Evolutionary conservation across 2,888 invertebrate species (phyloP).

Genomic region (Perdita meconis): DNA sequence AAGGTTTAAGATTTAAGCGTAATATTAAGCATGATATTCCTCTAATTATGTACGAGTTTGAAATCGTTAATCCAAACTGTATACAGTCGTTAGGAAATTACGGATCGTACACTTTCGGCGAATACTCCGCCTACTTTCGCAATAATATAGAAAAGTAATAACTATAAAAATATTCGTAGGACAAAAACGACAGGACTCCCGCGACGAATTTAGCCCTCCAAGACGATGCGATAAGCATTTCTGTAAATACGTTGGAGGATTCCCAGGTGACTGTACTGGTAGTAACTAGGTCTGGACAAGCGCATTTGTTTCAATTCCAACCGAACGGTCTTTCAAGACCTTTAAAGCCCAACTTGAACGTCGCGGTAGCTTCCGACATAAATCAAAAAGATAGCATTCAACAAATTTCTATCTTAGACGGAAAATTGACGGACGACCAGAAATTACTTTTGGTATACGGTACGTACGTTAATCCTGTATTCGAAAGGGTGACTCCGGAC

Average conservation of each 20-base stretch:
- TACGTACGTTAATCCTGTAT: slow-evolving; percentile 72
- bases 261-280: slow-evolving; percentile 85
- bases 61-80: too few relatives aligned
- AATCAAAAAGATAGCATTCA: slow-evolving; percentile 84
- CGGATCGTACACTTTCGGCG: too few relatives aligned
- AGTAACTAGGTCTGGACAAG: slow-evolving; percentile 90
- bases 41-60: too few relatives aligned
- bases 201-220: slow-evolving; percentile 88
- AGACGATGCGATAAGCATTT: slow-evolving; percentile 87
- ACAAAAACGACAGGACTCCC: slow-evolving; percentile 84
- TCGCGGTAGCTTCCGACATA: slow-evolving; percentile 87
- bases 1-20: too few relatives aligned
- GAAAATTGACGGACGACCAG: slow-evolving; percentile 74
- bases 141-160: neutral
- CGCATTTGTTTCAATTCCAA: slow-evolving; percentile 91
- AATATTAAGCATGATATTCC: too few relatives aligned
- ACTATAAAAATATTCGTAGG: slow-evolving; percentile 41
- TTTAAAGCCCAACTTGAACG: slow-evolving; percentile 87
- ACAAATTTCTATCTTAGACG: slow-evolving; percentile 86
- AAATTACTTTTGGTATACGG: slow-evolving; percentile 80
- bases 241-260: slow-evolving; percentile 85
- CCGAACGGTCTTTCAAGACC: slow-evolving; percentile 91
- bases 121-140: too few relatives aligned
- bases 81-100: too few relatives aligned
- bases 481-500: slow-evolving; percentile 80